These are phyloP conservation scores for Enteromius mattozi DNA, from an alignment of 2,797 vertebrate species.

Conservation along the genomic window DNA sequence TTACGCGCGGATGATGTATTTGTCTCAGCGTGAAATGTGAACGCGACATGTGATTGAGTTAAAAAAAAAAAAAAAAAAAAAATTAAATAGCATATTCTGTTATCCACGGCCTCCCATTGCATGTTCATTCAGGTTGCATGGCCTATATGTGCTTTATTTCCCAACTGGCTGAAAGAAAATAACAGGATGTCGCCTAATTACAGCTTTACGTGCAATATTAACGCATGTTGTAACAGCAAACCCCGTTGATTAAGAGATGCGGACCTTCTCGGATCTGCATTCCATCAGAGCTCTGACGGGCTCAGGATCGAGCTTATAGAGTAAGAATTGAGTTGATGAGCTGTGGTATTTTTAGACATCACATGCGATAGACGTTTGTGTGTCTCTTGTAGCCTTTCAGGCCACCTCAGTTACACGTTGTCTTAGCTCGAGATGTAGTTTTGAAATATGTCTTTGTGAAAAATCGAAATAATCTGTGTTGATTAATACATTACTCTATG, in stretches of 20 bases:
- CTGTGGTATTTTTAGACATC: slow-evolving; percentile 41
- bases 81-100: neutral
- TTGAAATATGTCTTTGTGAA: neutral
- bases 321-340: slow-evolving; percentile 12
- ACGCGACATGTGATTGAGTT: neutral
- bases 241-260: slow-evolving; percentile 3
- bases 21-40: neutral
- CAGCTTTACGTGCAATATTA: slow-evolving; percentile 13
- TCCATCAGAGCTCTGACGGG: slow-evolving; percentile 28
- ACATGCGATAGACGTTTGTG: slow-evolving; percentile 18
- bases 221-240: neutral
- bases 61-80: neutral
- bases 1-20: slow-evolving; percentile 9
- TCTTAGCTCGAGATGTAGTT: neutral
- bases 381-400: neutral
- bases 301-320: neutral
- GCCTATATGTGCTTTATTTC: slow-evolving; percentile 21
- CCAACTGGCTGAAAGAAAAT: slow-evolving; percentile 1
- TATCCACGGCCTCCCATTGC: slow-evolving; percentile 13
- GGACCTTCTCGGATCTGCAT: slow-evolving; percentile 15
- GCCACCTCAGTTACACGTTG: neutral
- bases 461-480: neutral
- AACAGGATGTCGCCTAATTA: slow-evolving; percentile 11
- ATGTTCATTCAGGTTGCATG: neutral
- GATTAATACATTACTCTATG: neutral